Percentiles rank a stretch among this genome's conserved stretches.
phyloP scores from a whole-genome alignment of 2,888 invertebrate genomes.

The Drosophila ustulata region DNA sequence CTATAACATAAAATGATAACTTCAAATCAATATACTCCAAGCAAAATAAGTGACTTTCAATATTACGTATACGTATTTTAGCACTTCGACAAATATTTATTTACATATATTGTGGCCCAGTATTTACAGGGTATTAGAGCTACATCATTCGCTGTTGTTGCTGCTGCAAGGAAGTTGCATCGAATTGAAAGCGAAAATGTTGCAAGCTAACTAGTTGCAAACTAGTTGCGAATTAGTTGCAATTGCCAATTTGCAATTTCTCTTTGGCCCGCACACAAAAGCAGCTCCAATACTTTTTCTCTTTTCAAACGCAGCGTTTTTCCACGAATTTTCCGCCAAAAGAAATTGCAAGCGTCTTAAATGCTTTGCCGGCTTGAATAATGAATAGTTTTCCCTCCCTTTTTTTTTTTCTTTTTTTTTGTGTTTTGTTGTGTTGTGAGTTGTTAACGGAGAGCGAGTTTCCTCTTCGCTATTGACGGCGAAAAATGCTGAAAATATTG shows the following conservation, averaged over 20 bases:
- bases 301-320: not conserved
- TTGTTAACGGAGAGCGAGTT: not conserved
- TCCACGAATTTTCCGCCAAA: not conserved
- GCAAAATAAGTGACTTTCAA: too few relatives aligned
- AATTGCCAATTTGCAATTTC: not conserved
- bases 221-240: not conserved
- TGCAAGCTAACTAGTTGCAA: not conserved
- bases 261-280: not conserved
- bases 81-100: too few relatives aligned
- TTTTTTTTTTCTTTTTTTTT: not conserved
- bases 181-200: not conserved
- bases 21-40: too few relatives aligned
- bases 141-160: too few relatives aligned
- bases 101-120: too few relatives aligned
- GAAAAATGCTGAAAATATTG: conserved; percentile 26
- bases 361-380: not conserved
- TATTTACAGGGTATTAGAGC: too few relatives aligned
- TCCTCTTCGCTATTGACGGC: not conserved
- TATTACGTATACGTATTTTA: too few relatives aligned
- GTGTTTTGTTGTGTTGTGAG: not conserved
- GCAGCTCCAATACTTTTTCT: not conserved
- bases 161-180: too few relatives aligned
- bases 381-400: not conserved
- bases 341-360: not conserved
- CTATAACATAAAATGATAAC: too few relatives aligned